These are phyloP conservation scores for Drusus annulatus DNA, from an alignment of 1,140 invertebrate species.

Conservation along the genomic window DNA sequence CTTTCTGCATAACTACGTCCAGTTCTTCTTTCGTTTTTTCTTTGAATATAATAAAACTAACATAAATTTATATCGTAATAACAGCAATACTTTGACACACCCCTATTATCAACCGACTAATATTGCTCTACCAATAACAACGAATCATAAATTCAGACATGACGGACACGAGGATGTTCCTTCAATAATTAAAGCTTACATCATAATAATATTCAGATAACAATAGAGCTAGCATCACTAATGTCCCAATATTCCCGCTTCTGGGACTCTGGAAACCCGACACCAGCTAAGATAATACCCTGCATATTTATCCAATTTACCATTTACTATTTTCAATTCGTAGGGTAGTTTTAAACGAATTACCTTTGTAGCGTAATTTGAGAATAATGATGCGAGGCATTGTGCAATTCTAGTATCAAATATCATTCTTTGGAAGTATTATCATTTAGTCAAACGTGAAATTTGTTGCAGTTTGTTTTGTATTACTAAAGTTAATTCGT, in stretches of 20 bases:
- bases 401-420: constrained; percentile 3
- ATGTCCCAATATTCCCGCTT: neutral
- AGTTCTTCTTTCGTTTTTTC: no score
- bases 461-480: neutral
- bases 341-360: constrained; percentile 10
- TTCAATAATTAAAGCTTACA: neutral
- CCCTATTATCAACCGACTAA: neutral
- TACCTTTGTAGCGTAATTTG: constrained; percentile 20
- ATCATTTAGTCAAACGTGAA: neutral
- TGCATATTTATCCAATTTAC: constrained; percentile 22
- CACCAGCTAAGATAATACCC: neutral
- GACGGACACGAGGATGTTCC: neutral
- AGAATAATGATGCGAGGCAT: neutral
- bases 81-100: neutral
- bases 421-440: neutral
- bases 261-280: neutral
- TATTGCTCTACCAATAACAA: neutral
- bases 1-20: no score
- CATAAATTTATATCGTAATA: neutral
- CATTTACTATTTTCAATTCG: neutral
- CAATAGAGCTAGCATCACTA: neutral
- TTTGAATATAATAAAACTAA: no score
- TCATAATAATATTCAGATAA: constrained; percentile 4
- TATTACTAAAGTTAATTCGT: neutral
- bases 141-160: constrained; percentile 2